Base-by-base conservation (phyloP, 2,888 invertebrate genomes). In the Hyalella azteca region DNA sequence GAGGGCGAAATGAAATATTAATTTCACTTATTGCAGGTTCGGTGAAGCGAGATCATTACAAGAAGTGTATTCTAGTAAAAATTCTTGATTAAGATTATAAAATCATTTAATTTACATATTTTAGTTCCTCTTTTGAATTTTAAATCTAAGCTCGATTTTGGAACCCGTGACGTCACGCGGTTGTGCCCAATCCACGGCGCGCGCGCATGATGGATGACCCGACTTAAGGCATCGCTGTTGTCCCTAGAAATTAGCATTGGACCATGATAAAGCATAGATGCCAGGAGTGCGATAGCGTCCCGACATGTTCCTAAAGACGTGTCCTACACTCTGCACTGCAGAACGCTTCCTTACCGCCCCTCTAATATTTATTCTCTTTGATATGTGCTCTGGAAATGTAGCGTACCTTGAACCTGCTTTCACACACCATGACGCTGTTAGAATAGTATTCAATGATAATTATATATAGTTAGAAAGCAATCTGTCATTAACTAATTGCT, bases 121-220 rank as follows among this genome's bases (percentile, higher is more conserved):
- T n/a, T n/a, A n/a, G n/a, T n/a, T n/a, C n/a, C n/a, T n/a, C n/a
- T n/a, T n/a, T n/a, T n/a, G n/a, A n/a, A n/a, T n/a, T n/a, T n/a
- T n/a, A n/a, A n/a, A n/a, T n/a, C n/a, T n/a, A n/a, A n/a, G n/a
- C n/a, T n/a, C n/a, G n/a, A 26, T 54, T 54, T 54, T 54, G 54
- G 7, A 3, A 54, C 22, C 22, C 29, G 29, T 54, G 54, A 54
- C 54, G 54, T 54, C 54, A 54, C 7, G 54, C 26, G 54, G 54
- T 54, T 29, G 29, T 29, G 54, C 22, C 54, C 54, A 54, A 54
- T 54, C 26, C 22, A 29, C 54, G 29, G 22, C 22, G 54, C 22
- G 54, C 22, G 54, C 54, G 54, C 54, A 66, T 66, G 66, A 66
- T 66, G 66, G 66, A 66, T 66, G 66, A 66, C 66, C 66, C 26